Percentiles rank a stretch among this genome's conserved stretches.
Evolutionary conservation across 2,113 vertebrate species (phyloP).

Genomic region (Podarcis muralis): DNA sequence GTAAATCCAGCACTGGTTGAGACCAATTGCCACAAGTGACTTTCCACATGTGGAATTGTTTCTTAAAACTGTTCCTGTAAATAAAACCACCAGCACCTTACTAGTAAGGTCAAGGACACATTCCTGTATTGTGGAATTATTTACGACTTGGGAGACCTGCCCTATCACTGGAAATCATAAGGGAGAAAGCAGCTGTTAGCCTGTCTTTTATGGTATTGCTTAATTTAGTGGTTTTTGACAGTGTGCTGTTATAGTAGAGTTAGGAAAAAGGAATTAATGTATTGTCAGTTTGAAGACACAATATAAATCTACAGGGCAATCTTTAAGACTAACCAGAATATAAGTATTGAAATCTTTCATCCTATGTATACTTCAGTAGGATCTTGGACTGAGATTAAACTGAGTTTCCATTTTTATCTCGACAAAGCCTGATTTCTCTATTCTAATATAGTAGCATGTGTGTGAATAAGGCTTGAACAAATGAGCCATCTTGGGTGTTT

Average conservation of each 20-base stretch:
- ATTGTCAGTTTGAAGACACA: not conserved
- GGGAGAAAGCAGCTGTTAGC: not conserved
- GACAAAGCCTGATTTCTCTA: conserved; percentile 15
- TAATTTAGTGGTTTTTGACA: not conserved
- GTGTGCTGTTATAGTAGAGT: not conserved
- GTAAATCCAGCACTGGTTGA: not conserved
- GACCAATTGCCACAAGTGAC: not conserved
- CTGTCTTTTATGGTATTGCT: too few species aligned
- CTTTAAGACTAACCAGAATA: not conserved
- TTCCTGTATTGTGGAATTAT: not conserved
- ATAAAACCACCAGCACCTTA: too few species aligned
- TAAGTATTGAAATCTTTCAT: not conserved
- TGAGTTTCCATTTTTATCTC: conserved; percentile 9
- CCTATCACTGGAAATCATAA: not conserved
- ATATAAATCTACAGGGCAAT: not conserved
- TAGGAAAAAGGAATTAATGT: not conserved
- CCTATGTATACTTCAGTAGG: not conserved
- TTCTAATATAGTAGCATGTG: conserved; percentile 57
- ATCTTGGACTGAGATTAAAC: not conserved
- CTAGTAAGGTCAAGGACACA: not conserved
- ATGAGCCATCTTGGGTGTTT: conserved; percentile 65
- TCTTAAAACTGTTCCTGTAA: not conserved
- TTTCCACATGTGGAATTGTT: not conserved
- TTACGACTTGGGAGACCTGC: not conserved
- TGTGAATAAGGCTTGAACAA: conserved; percentile 58